phyloP scores from a whole-genome alignment of 2,797 vertebrate species.

The Acrocephalus scirpaceus region DNA sequence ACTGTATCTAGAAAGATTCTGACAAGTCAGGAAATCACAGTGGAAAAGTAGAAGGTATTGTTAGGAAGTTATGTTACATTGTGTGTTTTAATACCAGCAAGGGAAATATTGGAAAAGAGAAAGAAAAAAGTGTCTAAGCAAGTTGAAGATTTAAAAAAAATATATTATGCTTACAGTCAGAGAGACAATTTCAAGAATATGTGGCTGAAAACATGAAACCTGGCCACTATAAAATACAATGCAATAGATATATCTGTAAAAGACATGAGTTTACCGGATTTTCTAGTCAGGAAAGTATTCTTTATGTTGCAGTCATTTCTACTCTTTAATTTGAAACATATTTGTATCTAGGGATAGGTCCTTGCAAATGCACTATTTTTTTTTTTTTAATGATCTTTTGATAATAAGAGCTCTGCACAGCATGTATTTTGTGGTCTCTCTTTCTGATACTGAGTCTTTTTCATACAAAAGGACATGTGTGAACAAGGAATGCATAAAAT shows the following conservation, averaged over 20 bases:
- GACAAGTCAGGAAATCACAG: background rate
- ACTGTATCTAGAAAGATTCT: background rate
- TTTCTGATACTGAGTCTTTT: background rate
- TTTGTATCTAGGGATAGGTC: background rate
- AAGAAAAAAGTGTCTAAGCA: background rate
- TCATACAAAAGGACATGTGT: background rate
- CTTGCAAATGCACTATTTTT: background rate
- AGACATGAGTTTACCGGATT: slow-evolving; percentile 19
- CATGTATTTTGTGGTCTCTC: background rate
- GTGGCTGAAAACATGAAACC: background rate
- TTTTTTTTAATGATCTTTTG: background rate
- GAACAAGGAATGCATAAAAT: background rate
- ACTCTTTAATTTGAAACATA: slow-evolving; percentile 31
- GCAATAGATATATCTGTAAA: background rate
- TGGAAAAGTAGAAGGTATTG: background rate
- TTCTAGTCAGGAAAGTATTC: background rate
- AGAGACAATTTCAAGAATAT: background rate
- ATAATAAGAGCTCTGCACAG: background rate
- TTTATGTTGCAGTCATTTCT: background rate
- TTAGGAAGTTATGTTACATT: background rate
- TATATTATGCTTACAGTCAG: background rate
- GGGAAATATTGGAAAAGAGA: background rate
- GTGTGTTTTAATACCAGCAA: background rate
- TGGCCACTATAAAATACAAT: background rate
- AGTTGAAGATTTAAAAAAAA: background rate